These are phyloP conservation scores for Melieria crassipennis DNA, from an alignment of 2,888 invertebrate genomes.

Conservation along the genomic window DNA sequence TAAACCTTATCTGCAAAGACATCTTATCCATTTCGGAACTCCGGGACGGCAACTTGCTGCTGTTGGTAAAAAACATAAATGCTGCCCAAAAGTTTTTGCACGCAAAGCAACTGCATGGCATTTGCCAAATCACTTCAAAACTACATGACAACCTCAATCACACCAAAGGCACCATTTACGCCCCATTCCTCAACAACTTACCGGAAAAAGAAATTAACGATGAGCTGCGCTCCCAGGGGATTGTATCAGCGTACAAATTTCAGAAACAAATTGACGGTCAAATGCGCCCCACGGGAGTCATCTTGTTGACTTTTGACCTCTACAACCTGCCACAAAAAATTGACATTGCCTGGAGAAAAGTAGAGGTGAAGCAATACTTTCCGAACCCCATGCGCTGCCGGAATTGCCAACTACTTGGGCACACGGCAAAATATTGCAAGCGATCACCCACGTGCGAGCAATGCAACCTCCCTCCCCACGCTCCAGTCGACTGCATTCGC, in stretches of 20 bases:
- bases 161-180: conserved; percentile 10
- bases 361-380: conserved; percentile 2
- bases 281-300: conserved; percentile 7
- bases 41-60: not conserved
- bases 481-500: not conserved
- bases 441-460: not conserved
- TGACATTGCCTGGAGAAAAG: conserved; percentile 21
- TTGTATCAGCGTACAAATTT: conserved; percentile 10
- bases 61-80: not conserved
- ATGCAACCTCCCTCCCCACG: not conserved
- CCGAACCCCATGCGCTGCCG: conserved; percentile 25
- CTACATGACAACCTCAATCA: conserved; percentile 6
- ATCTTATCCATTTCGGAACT: not conserved
- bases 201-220: conserved; percentile 18
- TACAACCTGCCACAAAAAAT: conserved; percentile 18
- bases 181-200: conserved; percentile 7
- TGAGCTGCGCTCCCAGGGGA: conserved; percentile 15
- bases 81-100: not conserved
- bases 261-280: not conserved
- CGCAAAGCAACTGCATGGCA: not conserved
- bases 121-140: conserved; percentile 1
- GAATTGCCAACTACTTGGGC: not conserved
- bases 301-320: conserved; percentile 16
- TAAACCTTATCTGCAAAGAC: not conserved
- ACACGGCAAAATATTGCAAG: conserved; percentile 16